Conservation (phyloP, 1,140 invertebrate species). For the Oscheius sp. region DNA sequence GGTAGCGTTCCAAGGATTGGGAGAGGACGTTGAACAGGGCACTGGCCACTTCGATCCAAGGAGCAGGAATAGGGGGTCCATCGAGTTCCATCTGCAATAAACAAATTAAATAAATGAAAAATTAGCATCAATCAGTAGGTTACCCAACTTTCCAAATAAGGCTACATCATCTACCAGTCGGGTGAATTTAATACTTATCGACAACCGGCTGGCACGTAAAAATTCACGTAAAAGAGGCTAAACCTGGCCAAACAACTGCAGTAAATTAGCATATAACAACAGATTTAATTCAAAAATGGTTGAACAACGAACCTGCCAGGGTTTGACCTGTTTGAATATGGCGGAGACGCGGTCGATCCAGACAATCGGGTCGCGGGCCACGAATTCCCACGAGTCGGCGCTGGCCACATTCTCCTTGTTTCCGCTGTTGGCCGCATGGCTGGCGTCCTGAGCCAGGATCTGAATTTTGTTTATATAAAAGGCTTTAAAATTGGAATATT, state of each 20-base stretch:
- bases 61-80: slow-evolving; percentile 74
- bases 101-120: background rate
- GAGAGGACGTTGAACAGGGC: background rate
- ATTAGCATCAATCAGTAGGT: no score
- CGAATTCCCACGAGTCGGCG: slow-evolving; percentile 60
- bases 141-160: no score
- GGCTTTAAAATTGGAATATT: background rate
- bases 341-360: slow-evolving; percentile 88
- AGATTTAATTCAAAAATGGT: background rate
- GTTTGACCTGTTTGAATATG: slow-evolving; percentile 69
- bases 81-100: slow-evolving; percentile 48
- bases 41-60: slow-evolving; percentile 41
- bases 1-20: background rate
- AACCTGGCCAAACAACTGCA: no score
- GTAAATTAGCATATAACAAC: no score
- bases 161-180: no score
- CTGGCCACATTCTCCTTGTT: slow-evolving; percentile 42
- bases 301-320: slow-evolving; percentile 47
- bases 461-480: background rate
- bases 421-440: background rate
- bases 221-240: no score
- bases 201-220: no score
- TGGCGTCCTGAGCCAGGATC: background rate
- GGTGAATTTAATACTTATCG: no score
- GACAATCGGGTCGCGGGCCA: slow-evolving; percentile 76